These are phyloP conservation scores for Xylophagus ater DNA, from an alignment of 2,888 invertebrate genomes.

Conservation along the genomic window DNA sequence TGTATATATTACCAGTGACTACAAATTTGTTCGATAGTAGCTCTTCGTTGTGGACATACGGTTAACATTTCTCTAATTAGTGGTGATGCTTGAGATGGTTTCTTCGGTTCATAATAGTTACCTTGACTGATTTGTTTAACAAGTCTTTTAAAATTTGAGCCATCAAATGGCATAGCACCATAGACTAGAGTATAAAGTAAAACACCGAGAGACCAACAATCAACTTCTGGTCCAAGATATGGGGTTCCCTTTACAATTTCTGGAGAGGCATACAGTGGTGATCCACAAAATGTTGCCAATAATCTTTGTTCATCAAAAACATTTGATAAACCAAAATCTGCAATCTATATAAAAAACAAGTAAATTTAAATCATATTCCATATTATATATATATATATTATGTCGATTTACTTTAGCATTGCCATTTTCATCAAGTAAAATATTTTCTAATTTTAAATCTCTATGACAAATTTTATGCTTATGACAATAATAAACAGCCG, in stretches of 20 bases:
- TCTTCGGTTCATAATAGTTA: conserved; percentile 93
- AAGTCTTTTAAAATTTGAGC: conserved; percentile 92
- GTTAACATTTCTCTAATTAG: conserved; percentile 91
- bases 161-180: conserved; percentile 99
- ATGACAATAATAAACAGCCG: conserved; percentile 95
- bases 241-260: conserved; percentile 96
- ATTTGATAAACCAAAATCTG: conserved; percentile 97
- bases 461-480: conserved; percentile 96
- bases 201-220: conserved; percentile 92
- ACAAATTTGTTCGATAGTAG: conserved; percentile 89
- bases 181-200: conserved; percentile 95
- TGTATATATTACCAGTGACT: conserved; percentile 62
- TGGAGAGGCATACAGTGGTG: conserved; percentile 92
- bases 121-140: conserved; percentile 95
- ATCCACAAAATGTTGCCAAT: conserved; percentile 89
- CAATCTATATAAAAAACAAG: conserved; percentile 55
- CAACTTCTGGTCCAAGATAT: conserved; percentile 93
- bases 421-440: conserved; percentile 81
- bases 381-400: not conserved
- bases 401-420: conserved; percentile 86
- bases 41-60: conserved; percentile 78
- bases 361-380: not conserved
- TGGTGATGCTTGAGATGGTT: conserved; percentile 86
- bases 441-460: conserved; percentile 92
- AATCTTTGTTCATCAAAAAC: conserved; percentile 83